A percentile compares a stretch with the other conserved stretches of the same genome.
These are phyloP conservation scores for Brenthis ino DNA, from an alignment of 2,888 invertebrate genomes.

Conservation along the genomic window DNA sequence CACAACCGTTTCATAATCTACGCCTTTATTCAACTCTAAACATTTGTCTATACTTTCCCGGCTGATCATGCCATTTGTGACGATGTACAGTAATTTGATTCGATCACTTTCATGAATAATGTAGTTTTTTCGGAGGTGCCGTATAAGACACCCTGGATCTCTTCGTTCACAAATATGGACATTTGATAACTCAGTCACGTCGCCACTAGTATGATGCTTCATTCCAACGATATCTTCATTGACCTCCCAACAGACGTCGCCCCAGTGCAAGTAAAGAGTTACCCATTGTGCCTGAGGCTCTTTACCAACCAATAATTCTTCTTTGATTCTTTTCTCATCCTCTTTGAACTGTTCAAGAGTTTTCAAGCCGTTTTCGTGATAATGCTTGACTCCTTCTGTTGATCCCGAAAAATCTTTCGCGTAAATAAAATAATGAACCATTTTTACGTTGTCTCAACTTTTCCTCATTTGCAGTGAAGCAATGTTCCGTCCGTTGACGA, in stretches of 20 bases:
- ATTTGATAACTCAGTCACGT: not conserved
- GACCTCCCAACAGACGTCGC: conserved; percentile 43
- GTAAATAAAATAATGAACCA: no score
- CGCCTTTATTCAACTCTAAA: conserved; percentile 42
- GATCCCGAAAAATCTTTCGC: no score
- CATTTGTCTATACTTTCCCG: conserved; percentile 25
- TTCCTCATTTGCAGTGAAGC: no score
- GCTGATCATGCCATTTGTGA: conserved; percentile 47
- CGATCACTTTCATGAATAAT: conserved; percentile 30
- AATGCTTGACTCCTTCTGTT: no score
- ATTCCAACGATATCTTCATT: conserved; percentile 39
- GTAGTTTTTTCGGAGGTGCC: conserved; percentile 17
- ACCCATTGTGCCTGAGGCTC: no score
- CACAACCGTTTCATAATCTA: conserved; percentile 47
- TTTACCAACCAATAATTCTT: no score
- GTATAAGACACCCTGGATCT: conserved; percentile 40
- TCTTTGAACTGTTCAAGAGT: no score
- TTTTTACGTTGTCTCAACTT: no score
- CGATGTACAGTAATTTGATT: conserved; percentile 47
- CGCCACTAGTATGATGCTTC: no score
- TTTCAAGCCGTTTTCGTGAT: no score
- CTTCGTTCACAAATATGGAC: conserved; percentile 30
- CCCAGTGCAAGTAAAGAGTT: conserved; percentile 51
- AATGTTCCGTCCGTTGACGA: no score
- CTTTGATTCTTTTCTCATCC: no score